Base-by-base conservation (phyloP, 92 coral and sea anemone species). In the Pocillopora meandrina region DNA sequence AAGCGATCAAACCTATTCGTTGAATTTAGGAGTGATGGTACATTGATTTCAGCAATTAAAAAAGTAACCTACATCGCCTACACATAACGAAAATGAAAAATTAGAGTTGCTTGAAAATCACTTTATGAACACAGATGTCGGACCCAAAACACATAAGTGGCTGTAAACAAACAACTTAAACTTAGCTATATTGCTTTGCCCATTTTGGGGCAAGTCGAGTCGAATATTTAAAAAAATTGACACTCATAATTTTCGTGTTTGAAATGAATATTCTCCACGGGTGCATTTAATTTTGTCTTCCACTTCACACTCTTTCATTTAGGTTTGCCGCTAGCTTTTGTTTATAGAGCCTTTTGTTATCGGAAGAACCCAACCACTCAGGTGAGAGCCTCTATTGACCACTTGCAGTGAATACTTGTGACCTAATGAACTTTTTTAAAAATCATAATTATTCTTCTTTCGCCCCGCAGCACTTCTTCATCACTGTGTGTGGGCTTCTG, bases 311-410 rank as follows among this genome's bases (percentile, higher is more conserved):
- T 11, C 56, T 47, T 82, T 69, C 64, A 73, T 55, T 13, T 74
- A 95, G 98, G 93, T 60, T 92, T 88, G 58, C 98, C 98, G 12
- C 76, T 91, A 65, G 91, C 98, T 8, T 81, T 95, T 70, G 34
- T 92, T 13, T 95, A 95, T 76, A 86, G 98, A 36, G 34, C 85
- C 34, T 36, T 88, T 74, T 73, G 95, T 36, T 91, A 86, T 80
- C 89, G 89, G 82, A 87, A 71, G 71, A 90, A 79, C 81, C 61
- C 95, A 56, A 63, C 73, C 35, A 36, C 89, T 78, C 95, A 94
- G 90, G 98, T 94, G 76, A 78, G 63, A 64, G 35, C 55, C 1
- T 52, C 9, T 18, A 19, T 70, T 14, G 71, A 19, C 21, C 31
- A 14, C 20, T 57, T 18, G 35, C 17, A 15, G 10, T 71, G 36